Evolutionary conservation across 2,888 invertebrate genomes (phyloP).

Genomic region (Noctua janthina): DNA sequence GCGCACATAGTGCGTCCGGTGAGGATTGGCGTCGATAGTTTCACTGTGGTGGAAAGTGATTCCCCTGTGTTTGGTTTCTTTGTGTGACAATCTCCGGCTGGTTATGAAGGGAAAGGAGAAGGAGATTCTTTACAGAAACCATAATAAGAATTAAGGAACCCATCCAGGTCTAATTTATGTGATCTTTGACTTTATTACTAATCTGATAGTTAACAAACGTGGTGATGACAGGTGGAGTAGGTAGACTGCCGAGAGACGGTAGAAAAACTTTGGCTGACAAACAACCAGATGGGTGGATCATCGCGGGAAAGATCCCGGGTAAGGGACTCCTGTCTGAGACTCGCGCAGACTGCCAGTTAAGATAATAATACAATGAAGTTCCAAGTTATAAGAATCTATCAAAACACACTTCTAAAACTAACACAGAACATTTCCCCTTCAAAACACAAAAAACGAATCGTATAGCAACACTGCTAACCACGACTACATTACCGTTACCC

Average conservation of each 20-base stretch:
- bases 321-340: neutral
- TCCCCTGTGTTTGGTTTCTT: constrained; percentile 37
- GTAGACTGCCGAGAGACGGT: neutral
- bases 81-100: neutral
- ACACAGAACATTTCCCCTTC: neutral
- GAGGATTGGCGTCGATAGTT: constrained; percentile 33
- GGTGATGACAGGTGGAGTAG: neutral
- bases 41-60: constrained; percentile 25
- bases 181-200: neutral
- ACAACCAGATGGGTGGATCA: neutral
- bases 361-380: no score
- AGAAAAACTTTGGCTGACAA: neutral
- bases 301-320: neutral
- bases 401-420: neutral
- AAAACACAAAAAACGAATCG: constrained; percentile 22
- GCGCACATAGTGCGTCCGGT: constrained; percentile 20
- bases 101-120: neutral
- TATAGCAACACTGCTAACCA: constrained; percentile 5
- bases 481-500: constrained; percentile 47
- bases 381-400: no score
- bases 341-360: neutral
- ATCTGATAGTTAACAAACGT: neutral
- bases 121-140: neutral
- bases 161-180: neutral
- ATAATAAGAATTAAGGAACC: neutral